Evolutionary conservation across 2,113 vertebrate genomes (phyloP).

Genomic region (Spermophilus dauricus): DNA sequence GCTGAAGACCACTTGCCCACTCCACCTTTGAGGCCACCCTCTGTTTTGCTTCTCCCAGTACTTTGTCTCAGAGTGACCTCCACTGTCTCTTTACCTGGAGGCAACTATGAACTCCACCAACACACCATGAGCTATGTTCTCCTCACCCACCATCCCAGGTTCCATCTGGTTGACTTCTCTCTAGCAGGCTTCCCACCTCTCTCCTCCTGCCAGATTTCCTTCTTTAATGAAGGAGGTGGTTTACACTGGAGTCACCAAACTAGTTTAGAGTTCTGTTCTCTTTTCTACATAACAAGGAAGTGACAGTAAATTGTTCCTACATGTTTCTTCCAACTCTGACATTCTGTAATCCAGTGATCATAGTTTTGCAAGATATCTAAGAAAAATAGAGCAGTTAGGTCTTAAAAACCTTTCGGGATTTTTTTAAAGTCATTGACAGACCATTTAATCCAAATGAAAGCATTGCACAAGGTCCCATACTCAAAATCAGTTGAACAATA

Average conservation of each 20-base stretch:
- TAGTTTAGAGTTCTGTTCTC: not conserved
- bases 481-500: constrained; percentile 20
- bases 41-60: not conserved
- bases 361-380: not conserved
- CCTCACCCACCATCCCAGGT: not conserved
- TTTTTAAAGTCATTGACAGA: not conserved
- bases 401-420: not conserved
- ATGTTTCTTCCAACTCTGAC: not conserved
- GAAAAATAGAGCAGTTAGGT: not conserved
- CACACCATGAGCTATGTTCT: not conserved
- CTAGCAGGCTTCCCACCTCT: not conserved
- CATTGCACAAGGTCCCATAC: not conserved
- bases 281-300: not conserved
- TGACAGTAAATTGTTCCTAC: not conserved
- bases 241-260: not conserved
- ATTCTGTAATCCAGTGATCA: not conserved
- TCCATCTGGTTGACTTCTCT: not conserved
- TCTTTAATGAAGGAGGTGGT: not conserved
- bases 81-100: not conserved
- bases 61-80: not conserved
- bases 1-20: not conserved
- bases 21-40: not conserved
- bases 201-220: not conserved
- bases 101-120: not conserved
- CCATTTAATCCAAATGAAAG: constrained; percentile 16